phyloP scores from a whole-genome alignment of 2,797 vertebrate genomes.

The Pipistrellus kuhlii region DNA sequence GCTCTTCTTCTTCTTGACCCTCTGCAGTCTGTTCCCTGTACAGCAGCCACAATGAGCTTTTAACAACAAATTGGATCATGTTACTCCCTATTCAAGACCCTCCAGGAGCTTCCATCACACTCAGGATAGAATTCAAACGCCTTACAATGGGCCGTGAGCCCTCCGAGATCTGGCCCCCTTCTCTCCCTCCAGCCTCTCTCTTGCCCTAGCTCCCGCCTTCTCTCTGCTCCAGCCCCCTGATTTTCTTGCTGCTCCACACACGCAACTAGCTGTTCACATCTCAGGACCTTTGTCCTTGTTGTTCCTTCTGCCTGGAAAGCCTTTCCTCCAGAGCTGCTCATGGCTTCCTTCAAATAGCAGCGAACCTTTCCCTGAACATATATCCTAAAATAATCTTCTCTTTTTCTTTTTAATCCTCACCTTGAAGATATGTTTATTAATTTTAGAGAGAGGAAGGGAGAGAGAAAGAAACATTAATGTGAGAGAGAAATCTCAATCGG shows the following conservation, averaged over 20 bases:
- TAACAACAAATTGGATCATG: not conserved
- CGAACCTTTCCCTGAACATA: not conserved
- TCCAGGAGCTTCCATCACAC: not conserved
- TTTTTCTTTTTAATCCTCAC: not conserved
- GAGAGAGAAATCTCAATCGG: not conserved
- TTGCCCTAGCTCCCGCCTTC: not conserved
- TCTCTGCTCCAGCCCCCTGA: not conserved
- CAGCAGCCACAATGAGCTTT: slow-evolving; percentile 28
- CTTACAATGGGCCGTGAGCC: not conserved
- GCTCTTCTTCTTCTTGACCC: not conserved
- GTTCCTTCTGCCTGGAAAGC: not conserved
- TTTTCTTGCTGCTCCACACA: not conserved
- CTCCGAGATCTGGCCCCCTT: not conserved
- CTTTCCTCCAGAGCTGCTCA: not conserved
- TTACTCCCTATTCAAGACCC: not conserved
- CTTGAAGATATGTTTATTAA: not conserved
- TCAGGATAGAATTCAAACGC: not conserved
- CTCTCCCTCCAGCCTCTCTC: not conserved
- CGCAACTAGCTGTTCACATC: not conserved
- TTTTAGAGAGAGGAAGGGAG: not conserved
- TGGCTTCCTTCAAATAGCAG: not conserved
- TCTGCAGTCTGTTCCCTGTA: not conserved
- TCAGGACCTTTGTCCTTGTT: slow-evolving; percentile 15
- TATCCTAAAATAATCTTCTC: not conserved
- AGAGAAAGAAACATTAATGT: not conserved